phyloP scores from a whole-genome alignment of 1,140 invertebrate species.

The Drosophila repleta region DNA sequence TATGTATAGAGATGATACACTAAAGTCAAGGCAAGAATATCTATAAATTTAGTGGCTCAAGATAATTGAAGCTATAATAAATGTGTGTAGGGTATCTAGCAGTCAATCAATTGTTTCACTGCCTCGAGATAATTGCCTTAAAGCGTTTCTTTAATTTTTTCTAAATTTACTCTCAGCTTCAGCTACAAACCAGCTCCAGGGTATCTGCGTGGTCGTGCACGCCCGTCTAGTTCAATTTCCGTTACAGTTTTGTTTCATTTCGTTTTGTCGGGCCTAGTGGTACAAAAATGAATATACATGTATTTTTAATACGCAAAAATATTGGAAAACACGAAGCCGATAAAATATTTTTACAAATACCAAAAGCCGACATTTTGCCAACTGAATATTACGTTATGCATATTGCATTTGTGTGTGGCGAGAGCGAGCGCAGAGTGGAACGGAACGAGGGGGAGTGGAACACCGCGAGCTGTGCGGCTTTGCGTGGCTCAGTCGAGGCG shows the following conservation, averaged over 20 bases:
- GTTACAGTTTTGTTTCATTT: background rate
- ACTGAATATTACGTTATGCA: slow-evolving; percentile 71
- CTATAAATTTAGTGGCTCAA: no score
- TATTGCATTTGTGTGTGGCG: slow-evolving; percentile 59
- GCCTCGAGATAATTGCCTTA: no score
- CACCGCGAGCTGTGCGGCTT: background rate
- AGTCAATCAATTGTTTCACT: no score
- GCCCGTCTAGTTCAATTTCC: background rate
- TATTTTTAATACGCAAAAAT: slow-evolving; percentile 33
- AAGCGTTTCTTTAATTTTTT: no score
- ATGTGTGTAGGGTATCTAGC: no score
- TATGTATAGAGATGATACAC: no score
- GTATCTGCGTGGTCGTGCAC: background rate
- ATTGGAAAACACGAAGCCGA: slow-evolving; percentile 54
- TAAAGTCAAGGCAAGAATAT: no score
- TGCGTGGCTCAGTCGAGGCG: slow-evolving; percentile 3
- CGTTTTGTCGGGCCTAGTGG: background rate
- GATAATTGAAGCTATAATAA: no score
- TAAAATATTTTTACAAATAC: slow-evolving; percentile 72
- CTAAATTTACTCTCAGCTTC: background rate
- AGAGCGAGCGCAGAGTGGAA: background rate
- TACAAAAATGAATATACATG: slow-evolving; percentile 7
- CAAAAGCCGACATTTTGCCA: slow-evolving; percentile 67
- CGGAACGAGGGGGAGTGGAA: no score
- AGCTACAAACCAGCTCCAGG: background rate